These are phyloP conservation scores for Menidia menidia DNA, from an alignment of 2,797 vertebrate genomes.

Conservation along the genomic window DNA sequence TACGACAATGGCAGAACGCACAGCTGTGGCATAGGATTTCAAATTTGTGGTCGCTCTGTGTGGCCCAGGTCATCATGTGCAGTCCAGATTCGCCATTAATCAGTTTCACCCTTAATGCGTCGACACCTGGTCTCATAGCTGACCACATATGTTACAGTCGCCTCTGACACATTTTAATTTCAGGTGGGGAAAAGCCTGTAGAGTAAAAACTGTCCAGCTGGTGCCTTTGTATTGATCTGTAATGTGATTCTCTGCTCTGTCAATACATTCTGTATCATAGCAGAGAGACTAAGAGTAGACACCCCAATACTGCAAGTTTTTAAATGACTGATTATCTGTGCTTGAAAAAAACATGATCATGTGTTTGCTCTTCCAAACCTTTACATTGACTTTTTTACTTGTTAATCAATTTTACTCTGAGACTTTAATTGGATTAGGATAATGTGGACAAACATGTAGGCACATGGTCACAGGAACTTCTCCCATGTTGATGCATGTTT, in stretches of 20 bases:
- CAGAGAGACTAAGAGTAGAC: too few species aligned
- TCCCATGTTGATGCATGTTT: conserved; percentile 30
- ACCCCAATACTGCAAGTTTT: neutral
- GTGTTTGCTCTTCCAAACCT: too few species aligned
- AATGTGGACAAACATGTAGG: conserved; percentile 42
- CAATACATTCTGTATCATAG: conserved; percentile 16
- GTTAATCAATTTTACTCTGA: conserved; percentile 17
- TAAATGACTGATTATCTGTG: too few species aligned
- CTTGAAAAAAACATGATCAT: too few species aligned
- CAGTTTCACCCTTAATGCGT: neutral
- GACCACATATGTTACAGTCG: neutral
- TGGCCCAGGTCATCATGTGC: neutral
- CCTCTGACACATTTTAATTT: neutral
- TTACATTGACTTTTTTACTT: too few species aligned
- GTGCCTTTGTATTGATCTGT: conserved; percentile 57
- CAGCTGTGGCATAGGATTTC: too few species aligned
- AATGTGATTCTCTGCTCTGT: conserved; percentile 43
- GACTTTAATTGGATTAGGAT: conserved; percentile 59
- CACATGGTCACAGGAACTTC: conserved; percentile 30
- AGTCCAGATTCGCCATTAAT: too few species aligned
- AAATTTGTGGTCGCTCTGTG: neutral
- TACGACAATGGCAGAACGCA: too few species aligned
- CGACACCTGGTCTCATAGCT: neutral
- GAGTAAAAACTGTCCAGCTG: conserved; percentile 24
- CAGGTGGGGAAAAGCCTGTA: neutral